phyloP scores from a whole-genome alignment of 2,113 vertebrate species.

The Sciurus niger region DNA sequence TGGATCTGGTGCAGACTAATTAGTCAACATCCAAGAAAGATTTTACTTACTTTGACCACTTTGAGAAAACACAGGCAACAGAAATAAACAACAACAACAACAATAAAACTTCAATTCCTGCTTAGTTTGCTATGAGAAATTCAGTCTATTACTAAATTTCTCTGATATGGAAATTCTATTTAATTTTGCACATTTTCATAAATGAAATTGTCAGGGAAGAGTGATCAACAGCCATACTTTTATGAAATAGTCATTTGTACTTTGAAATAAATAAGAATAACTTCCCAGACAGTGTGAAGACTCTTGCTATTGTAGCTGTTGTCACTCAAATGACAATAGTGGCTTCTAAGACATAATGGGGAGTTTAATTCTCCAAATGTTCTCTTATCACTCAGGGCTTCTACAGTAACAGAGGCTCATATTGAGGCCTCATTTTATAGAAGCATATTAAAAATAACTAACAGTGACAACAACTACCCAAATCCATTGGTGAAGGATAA shows the following conservation, averaged over 20 bases:
- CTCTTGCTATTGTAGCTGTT: not conserved
- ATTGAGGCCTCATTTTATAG: not conserved
- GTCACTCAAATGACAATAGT: not conserved
- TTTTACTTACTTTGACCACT: not conserved
- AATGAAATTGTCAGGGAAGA: not conserved
- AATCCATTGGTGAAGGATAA: not conserved
- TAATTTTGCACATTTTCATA: constrained; percentile 57
- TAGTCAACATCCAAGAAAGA: not conserved
- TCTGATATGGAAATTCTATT: not conserved
- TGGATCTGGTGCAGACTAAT: not conserved
- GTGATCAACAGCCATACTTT: not conserved
- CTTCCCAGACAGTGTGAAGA: not conserved
- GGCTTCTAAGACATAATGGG: not conserved
- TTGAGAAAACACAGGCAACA: not conserved
- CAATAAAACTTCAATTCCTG: not conserved
- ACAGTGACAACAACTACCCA: not conserved
- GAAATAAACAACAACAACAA: not conserved
- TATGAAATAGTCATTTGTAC: constrained; percentile 1
- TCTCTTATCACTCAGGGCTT: not conserved
- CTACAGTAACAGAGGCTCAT: not conserved
- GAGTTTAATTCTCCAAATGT: not conserved
- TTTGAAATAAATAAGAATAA: constrained; percentile 47
- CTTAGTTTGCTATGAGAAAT: not conserved
- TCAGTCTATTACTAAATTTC: not conserved
- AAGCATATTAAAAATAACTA: constrained; percentile 10